Evolutionary conservation across 2,888 invertebrate species (phyloP), one percentile per base, ranked within the genome.

Genomic region (Bugula neritina): DNA sequence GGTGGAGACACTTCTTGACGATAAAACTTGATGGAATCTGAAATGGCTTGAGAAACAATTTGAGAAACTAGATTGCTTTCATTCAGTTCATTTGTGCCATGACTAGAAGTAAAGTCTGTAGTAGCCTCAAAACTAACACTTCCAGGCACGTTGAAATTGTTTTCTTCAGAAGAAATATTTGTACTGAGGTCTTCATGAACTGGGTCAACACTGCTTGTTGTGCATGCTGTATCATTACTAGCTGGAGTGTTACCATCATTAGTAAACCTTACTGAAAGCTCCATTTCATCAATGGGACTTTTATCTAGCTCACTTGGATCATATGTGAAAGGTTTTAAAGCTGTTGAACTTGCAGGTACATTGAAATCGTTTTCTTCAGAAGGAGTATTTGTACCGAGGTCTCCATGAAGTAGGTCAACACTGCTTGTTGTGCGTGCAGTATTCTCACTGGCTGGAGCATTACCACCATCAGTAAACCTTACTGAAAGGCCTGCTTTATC

Each of bases 71-170:
- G 3, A 31, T 21, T 31, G 23, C 57, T 13, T 57, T 5, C 23
- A 5, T n/a, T 23, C 3, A 10, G 5, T 57, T 27, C 23, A 10
- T 21, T 3, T 31, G 31, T 63, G 27, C 31, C 63, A 2, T 13
- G 25, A 31, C 3, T 2, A 17, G 63, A 63, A 13, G 63, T 63
- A 31, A 63, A 63, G 31, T 63, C 63, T 31, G 63, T 63, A 31
- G 31, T 29, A 10, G 27, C 27, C 31, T 63, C 63, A 63, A 63
- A 63, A 43, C 43, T 43, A 10, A 17, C 43, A 43, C 43, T 43
- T 5, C 17, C 43, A 10, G 43, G 43, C 17, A 43, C 43, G 5
- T 43, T 43, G 43, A 17, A 5, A 17, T n/a, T n/a, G n/a, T n/a
- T n/a, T n/a, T n/a, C n/a, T n/a, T n/a, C n/a, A n/a, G n/a, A n/a